Evolutionary conservation across 1,140 invertebrate genomes (phyloP), one percentile per base, ranked within the genome.

Genomic region (Panulirus ornatus): DNA sequence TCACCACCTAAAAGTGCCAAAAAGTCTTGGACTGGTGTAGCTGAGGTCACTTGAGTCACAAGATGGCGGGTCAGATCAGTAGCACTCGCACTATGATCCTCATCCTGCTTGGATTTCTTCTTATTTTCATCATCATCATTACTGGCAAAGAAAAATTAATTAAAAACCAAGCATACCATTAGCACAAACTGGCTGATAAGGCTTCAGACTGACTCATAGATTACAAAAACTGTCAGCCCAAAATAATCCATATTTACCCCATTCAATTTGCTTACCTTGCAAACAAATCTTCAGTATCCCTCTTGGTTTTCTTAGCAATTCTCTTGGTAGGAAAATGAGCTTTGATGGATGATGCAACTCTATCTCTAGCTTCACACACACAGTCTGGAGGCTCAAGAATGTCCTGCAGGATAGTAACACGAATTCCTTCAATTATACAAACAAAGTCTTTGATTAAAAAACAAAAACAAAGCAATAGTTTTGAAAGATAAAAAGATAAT

Each of bases 41-140:
- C 81, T n/a, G 88, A 58, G 47, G 88, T 89, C 63, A 89, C 81
- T 6, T 76, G 63, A 8, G 88, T 89, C 70, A 89, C 88, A 40
- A 44, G 47, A n/a, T 34, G 34, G 36, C 71, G 66, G 14, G 81
- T 63, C 47, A 89, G 71, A 51, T 89, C 88, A 76, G 79, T 30
- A 8, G 30, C 66, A 76, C 42, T 84, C 44, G 84, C 1, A 38
- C 6, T 75, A 19, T 84, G 79, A 58, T 89, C 70, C 22, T 1
- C 71, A 76, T 78, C 88, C n/a, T 40, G 2, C 34, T 76, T 83
- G 36, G 66, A 36, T 38, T 83, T 89, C 70, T 89, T 89, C 30
- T 54, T 71, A 30, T 27, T 27, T 8, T 75, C 47, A 5, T 54
- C 58, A 11, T 71, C 76, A 44, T 40, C 58, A n/a, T 34, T 66